A percentile compares a stretch with the other conserved stretches of the same genome.
These are phyloP conservation scores for Hydrochoerus hydrochaeris DNA, from an alignment of 2,113 vertebrate species.

Conservation along the genomic window DNA sequence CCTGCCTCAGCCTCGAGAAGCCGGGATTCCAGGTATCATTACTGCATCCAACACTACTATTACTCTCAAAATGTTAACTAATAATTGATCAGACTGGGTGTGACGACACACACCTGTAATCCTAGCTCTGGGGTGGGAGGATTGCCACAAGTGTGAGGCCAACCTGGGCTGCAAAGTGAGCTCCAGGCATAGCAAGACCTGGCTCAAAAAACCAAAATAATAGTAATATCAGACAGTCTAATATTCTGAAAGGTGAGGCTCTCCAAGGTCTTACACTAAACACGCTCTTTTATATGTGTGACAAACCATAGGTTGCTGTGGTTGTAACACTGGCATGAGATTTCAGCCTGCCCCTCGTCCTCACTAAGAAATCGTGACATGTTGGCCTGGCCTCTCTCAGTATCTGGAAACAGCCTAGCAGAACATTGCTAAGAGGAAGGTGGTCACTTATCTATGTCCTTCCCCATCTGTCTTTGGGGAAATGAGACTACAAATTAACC, in stretches of 20 bases:
- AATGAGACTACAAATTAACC: background rate
- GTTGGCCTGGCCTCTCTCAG: background rate
- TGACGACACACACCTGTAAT: background rate
- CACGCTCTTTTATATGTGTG: background rate
- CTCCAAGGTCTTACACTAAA: background rate
- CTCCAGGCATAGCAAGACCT: background rate
- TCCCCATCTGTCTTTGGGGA: background rate
- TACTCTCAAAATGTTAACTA: background rate
- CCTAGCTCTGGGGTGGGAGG: background rate
- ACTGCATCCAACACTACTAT: no score
- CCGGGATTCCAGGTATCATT: no score
- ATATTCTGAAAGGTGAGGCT: background rate
- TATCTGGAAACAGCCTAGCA: background rate
- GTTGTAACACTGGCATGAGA: background rate
- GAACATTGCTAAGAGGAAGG: background rate
- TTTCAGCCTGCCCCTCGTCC: background rate
- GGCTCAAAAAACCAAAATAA: background rate
- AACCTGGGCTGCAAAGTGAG: background rate
- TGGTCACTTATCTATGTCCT: background rate
- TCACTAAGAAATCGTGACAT: background rate
- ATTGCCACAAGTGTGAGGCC: background rate
- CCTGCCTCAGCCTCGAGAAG: no score
- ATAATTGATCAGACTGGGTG: background rate
- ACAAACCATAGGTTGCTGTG: background rate
- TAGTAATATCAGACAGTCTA: background rate